Conservation (phyloP, 2,113 vertebrate genomes). For the Zosterops hypoxanthus region DNA sequence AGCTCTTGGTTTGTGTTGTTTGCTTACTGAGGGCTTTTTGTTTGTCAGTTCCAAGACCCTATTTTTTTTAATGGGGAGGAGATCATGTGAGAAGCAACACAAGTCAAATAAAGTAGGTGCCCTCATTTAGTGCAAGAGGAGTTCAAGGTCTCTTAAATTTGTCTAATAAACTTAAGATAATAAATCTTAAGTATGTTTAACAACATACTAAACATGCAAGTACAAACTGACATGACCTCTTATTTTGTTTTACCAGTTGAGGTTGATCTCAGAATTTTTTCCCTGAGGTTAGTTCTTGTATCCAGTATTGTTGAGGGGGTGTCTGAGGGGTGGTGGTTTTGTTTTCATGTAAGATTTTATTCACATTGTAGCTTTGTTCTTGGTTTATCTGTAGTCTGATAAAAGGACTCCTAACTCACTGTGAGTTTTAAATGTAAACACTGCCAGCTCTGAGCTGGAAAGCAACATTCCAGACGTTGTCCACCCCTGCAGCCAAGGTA, state of each 20-base stretch:
- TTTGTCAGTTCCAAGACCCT: background rate
- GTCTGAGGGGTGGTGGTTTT: background rate
- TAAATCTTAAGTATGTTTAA: background rate
- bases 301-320: background rate
- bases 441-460: background rate
- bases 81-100: background rate
- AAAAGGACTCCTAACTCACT: background rate
- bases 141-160: slow-evolving; percentile 7
- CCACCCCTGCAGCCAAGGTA: background rate
- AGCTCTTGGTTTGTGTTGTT: background rate
- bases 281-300: background rate
- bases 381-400: background rate
- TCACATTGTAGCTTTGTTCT: background rate
- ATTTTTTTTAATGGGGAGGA: background rate
- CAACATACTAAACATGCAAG: background rate
- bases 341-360: background rate
- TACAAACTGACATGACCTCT: background rate
- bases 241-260: background rate
- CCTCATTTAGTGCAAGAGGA: background rate
- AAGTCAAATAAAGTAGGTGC: background rate
- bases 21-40: background rate
- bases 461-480: background rate
- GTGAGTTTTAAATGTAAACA: background rate
- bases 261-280: background rate
- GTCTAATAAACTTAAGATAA: background rate